These are phyloP conservation scores for Gryon sp. DNA, from an alignment of 1,140 invertebrate species.

Conservation along the genomic window DNA sequence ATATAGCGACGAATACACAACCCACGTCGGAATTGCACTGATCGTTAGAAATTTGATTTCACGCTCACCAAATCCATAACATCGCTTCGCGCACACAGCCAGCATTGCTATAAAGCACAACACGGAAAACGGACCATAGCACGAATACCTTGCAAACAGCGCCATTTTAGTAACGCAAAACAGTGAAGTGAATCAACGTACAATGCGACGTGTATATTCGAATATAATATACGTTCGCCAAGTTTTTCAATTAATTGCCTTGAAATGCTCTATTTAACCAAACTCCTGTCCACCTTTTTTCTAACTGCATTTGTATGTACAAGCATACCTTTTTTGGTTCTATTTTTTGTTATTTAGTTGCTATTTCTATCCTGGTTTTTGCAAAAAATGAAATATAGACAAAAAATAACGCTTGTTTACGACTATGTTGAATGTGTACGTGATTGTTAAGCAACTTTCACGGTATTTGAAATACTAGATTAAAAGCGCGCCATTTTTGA, in stretches of 20 bases:
- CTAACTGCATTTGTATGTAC: slow-evolving; percentile 3
- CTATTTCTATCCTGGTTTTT: too few species aligned
- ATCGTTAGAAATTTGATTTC: slow-evolving; percentile 77
- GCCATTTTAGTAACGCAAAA: slow-evolving; percentile 45
- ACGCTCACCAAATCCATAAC: slow-evolving; percentile 72
- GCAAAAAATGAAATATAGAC: too few species aligned
- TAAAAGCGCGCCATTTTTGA: too few species aligned
- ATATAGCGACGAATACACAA: slow-evolving; percentile 53
- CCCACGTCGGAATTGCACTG: slow-evolving; percentile 49
- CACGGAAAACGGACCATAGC: slow-evolving; percentile 39
- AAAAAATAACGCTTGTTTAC: too few species aligned
- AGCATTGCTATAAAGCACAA: slow-evolving; percentile 48
- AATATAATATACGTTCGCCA: slow-evolving; percentile 48
- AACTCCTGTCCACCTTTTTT: slow-evolving; percentile 19
- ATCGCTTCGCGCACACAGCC: slow-evolving; percentile 62
- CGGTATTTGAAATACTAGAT: too few species aligned
- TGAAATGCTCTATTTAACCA: slow-evolving; percentile 31
- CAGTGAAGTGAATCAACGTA: slow-evolving; percentile 47
- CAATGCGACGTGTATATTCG: slow-evolving; percentile 29
- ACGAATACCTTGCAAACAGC: slow-evolving; percentile 40
- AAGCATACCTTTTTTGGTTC: background rate
- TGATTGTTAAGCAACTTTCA: too few species aligned
- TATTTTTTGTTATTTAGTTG: background rate
- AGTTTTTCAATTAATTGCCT: slow-evolving; percentile 41
- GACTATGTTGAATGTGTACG: too few species aligned